phyloP scores from a whole-genome alignment of 1,140 invertebrate species.

The Araneus ventricosus region DNA sequence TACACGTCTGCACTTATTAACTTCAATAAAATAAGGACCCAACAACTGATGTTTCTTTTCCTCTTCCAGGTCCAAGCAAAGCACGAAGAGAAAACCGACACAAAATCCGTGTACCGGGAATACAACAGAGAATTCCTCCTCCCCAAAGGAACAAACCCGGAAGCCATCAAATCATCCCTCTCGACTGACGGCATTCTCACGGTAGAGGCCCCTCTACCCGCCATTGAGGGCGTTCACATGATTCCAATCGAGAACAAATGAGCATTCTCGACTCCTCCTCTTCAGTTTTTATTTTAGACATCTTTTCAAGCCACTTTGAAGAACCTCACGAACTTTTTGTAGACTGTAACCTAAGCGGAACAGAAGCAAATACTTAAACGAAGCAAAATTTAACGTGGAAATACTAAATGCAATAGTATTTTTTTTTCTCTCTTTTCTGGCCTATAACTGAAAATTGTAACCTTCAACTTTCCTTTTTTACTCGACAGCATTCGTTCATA shows the following conservation, averaged over 20 bases:
- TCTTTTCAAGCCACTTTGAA: neutral
- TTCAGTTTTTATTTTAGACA: constrained; percentile 7
- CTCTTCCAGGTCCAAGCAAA: constrained; percentile 93
- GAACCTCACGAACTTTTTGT: neutral
- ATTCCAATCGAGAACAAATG: constrained; percentile 90
- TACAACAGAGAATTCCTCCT: constrained; percentile 97
- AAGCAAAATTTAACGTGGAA: neutral
- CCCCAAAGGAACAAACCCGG: constrained; percentile 94
- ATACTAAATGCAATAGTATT: neutral
- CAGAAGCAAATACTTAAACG: neutral
- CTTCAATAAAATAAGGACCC: too few species aligned
- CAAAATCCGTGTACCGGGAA: constrained; percentile 95
- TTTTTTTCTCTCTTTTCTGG: neutral
- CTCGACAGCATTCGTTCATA: neutral
- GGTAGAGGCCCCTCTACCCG: constrained; percentile 94
- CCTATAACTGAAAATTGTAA: neutral
- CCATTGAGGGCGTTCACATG: constrained; percentile 86
- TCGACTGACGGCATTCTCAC: constrained; percentile 96
- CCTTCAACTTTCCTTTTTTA: constrained; percentile 3
- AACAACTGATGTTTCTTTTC: too few species aligned
- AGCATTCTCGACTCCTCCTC: constrained; percentile 21
- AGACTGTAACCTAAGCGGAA: neutral
- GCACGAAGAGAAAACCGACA: constrained; percentile 96
- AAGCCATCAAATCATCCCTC: constrained; percentile 92
- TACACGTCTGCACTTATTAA: too few species aligned